phyloP scores from a whole-genome alignment of 2,113 vertebrate genomes.

The Falcunculus frontatus region DNA sequence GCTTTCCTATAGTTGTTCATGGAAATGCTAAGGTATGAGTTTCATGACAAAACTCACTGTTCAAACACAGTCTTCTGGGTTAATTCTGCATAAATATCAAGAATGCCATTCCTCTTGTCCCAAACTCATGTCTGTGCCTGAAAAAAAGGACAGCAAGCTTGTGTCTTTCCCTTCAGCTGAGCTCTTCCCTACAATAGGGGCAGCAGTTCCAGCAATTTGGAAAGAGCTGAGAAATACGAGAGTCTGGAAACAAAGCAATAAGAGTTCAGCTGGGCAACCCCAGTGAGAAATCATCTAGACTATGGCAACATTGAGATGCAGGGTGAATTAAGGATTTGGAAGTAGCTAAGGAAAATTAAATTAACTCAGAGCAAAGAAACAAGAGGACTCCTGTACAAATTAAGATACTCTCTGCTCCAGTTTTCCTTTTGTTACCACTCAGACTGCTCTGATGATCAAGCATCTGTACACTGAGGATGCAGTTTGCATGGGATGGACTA shows the following conservation, averaged over 20 bases:
- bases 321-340: constrained; percentile 17
- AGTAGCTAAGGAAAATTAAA: constrained; percentile 34
- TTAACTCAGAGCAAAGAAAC: neutral
- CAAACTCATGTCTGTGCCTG: neutral
- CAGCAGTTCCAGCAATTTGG: neutral
- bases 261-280: constrained; percentile 15
- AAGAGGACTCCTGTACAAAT: neutral
- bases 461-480: neutral
- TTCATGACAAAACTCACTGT: neutral
- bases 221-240: constrained; percentile 41
- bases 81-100: neutral
- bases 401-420: neutral
- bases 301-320: constrained; percentile 7
- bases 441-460: neutral
- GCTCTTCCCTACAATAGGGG: neutral
- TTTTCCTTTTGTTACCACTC: neutral
- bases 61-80: neutral
- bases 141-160: neutral
- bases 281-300: constrained; percentile 62
- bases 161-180: neutral
- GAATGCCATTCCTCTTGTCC: neutral
- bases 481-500: neutral
- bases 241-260: neutral
- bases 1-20: neutral
- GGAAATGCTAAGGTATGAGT: neutral